Percentiles rank a stretch among this genome's conserved stretches.
phyloP scores from a whole-genome alignment of 2,888 invertebrate genomes.

The Drosophila lacicola region DNA sequence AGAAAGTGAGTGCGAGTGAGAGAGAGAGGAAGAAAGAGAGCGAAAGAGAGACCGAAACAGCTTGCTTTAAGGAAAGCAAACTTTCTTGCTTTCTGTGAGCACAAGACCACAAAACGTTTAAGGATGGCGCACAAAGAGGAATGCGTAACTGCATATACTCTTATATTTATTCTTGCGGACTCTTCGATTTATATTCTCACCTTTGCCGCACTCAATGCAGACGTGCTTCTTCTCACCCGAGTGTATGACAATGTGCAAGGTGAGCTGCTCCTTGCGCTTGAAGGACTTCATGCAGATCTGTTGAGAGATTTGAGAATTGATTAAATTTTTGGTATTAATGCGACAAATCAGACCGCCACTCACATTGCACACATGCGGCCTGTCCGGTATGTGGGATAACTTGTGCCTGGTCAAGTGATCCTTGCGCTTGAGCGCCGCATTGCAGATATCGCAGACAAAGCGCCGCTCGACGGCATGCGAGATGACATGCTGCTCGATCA shows the following conservation, averaged over 20 bases:
- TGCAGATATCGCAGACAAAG: constrained; percentile 95
- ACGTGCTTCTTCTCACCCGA: constrained; percentile 95
- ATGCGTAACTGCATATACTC: neutral
- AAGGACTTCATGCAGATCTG: constrained; percentile 93
- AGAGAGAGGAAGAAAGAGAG: too few relatives aligned
- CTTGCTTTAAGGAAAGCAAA: too few relatives aligned
- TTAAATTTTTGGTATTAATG: neutral
- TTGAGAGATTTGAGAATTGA: constrained; percentile 6
- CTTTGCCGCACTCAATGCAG: constrained; percentile 95
- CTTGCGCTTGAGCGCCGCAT: constrained; percentile 94
- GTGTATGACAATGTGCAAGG: constrained; percentile 95
- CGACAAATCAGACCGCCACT: constrained; percentile 44
- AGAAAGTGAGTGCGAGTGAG: too few relatives aligned
- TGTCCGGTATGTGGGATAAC: constrained; percentile 94
- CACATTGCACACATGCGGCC: constrained; percentile 94
- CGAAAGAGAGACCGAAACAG: too few relatives aligned
- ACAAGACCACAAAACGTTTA: too few relatives aligned
- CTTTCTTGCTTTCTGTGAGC: too few relatives aligned
- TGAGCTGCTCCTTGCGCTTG: constrained; percentile 95
- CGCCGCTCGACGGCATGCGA: constrained; percentile 94
- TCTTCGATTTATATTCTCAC: constrained; percentile 79
- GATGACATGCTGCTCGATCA: constrained; percentile 93
- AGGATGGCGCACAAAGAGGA: too few relatives aligned
- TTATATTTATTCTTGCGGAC: neutral
- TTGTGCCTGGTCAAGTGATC: constrained; percentile 95